Evolutionary conservation across 2,797 vertebrate genomes (phyloP).

Genomic region (Muraenolepis orangiensis): DNA sequence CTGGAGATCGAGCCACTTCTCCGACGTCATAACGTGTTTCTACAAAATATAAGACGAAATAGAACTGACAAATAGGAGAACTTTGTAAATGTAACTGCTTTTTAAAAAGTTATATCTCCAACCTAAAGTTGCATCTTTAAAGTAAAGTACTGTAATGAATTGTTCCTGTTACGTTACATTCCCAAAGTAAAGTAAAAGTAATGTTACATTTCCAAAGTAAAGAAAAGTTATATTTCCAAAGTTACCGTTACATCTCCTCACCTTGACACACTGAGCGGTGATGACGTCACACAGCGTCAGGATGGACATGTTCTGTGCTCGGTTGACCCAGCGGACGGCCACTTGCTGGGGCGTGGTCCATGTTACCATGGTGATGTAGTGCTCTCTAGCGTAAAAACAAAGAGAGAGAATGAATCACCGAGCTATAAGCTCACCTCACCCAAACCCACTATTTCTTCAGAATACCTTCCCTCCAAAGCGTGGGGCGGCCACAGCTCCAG

Average conservation of each 20-base stretch:
- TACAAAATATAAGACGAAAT: slow-evolving; percentile 23
- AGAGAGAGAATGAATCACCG: neutral
- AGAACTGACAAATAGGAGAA: neutral
- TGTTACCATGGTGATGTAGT: slow-evolving; percentile 72
- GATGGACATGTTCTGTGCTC: slow-evolving; percentile 70
- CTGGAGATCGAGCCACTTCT: slow-evolving; percentile 71
- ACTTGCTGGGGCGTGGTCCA: slow-evolving; percentile 61
- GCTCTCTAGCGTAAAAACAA: slow-evolving; percentile 49
- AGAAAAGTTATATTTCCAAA: neutral
- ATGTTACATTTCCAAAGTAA: no score
- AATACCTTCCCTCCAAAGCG: slow-evolving; percentile 67
- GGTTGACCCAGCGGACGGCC: slow-evolving; percentile 71
- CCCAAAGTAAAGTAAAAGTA: no score
- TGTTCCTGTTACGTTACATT: no score
- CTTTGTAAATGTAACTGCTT: neutral
- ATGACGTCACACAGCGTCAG: slow-evolving; percentile 61
- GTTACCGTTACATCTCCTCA: slow-evolving; percentile 24
- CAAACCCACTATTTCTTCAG: neutral
- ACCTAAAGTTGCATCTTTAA: neutral
- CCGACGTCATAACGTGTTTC: slow-evolving; percentile 70
- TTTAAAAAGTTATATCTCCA: neutral
- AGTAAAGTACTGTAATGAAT: no score
- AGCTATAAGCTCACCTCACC: neutral
- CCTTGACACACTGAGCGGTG: slow-evolving; percentile 55
- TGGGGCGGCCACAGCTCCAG: slow-evolving; percentile 64